Base-by-base conservation (phyloP, 2,797 vertebrate species). In the Falco concolor region DNA sequence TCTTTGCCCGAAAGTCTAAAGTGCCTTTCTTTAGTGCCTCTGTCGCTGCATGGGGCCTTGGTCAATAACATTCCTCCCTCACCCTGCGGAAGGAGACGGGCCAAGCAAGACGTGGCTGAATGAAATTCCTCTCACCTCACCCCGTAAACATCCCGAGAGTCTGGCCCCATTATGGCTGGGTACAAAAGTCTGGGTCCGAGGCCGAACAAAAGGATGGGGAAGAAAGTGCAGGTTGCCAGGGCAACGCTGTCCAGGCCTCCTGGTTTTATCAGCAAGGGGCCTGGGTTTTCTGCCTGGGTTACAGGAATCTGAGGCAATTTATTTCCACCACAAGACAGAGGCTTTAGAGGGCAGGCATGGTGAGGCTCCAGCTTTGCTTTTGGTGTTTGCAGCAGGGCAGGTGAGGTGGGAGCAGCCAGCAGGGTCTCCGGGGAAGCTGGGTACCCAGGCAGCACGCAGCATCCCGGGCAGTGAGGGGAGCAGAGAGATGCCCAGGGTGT, bases 171-270 rank as follows among this genome's bases (percentile, higher is more conserved):
- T 98, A 98, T 96, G 89, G 93, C 96, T 96, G 96, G 96, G 95
- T 97, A 98, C 97, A 98, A 98, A 98, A 98, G 98, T 98, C 97
- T 97, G 97, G 96, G 97, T 97, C 97, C 89, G 25, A 96, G 93
- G 96, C 97, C 20, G 97, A 97, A 98, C 98, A 98, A 98, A 98
- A 94, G 97, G 96, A 98, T 95, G 93, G 96, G 96, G 97, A 98
- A 97, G 97, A 98, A 98, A 98, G 97, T 97, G 95, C 87, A 96
- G 90, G 98, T 98, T 98, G 97, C 97, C 96, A 98, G 94, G 97
- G 97, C 94, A 98, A 98, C 98, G 91, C 96, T 96, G 97, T 93
- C 94, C 97, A 96, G 97, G 96, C 97, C 45, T 70, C 96, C 97
- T 97, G 97, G 97, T 97, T 98, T 96, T 97, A 97, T 98, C 97